Evolutionary conservation across 2,113 vertebrate genomes (phyloP).

Genomic region (Merops nubicus): DNA sequence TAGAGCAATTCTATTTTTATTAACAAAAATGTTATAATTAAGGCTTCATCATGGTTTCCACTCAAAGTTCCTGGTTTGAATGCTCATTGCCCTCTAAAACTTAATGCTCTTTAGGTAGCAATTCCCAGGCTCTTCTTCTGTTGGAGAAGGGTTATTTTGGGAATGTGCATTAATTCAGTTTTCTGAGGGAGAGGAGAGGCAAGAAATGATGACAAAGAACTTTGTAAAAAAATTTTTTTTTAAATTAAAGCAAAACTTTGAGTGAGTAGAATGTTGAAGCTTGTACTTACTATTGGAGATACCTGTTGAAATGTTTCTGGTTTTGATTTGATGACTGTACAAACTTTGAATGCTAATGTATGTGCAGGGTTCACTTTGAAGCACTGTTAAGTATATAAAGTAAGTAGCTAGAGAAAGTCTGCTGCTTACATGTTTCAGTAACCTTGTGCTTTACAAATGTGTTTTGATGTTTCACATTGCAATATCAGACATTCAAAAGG

Average conservation of each 20-base stretch:
- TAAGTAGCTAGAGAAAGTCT: not conserved
- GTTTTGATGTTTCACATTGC: not conserved
- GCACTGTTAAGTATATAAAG: not conserved
- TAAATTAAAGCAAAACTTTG: not conserved
- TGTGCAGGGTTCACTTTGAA: not conserved
- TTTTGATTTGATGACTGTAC: not conserved
- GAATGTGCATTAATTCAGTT: not conserved
- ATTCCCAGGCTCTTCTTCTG: slow-evolving; percentile 49
- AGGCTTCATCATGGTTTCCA: slow-evolving; percentile 58
- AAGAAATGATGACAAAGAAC: not conserved
- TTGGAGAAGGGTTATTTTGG: not conserved
- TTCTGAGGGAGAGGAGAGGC: not conserved
- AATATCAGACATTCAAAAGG: not conserved
- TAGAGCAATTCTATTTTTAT: slow-evolving; percentile 58
- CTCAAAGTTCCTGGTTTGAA: slow-evolving; percentile 18
- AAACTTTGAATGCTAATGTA: not conserved
- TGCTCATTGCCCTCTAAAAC: not conserved
- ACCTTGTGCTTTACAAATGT: not conserved
- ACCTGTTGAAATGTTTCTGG: not conserved
- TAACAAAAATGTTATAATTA: slow-evolving; percentile 42
- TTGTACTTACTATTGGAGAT: not conserved
- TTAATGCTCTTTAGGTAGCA: slow-evolving; percentile 14
- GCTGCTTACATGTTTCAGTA: not conserved
- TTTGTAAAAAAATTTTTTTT: too few relatives aligned
- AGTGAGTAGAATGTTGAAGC: not conserved